Evolutionary conservation across 2,113 vertebrate genomes (phyloP), one percentile per base, ranked within the genome.

Genomic region (Pycnonotus jocosus): DNA sequence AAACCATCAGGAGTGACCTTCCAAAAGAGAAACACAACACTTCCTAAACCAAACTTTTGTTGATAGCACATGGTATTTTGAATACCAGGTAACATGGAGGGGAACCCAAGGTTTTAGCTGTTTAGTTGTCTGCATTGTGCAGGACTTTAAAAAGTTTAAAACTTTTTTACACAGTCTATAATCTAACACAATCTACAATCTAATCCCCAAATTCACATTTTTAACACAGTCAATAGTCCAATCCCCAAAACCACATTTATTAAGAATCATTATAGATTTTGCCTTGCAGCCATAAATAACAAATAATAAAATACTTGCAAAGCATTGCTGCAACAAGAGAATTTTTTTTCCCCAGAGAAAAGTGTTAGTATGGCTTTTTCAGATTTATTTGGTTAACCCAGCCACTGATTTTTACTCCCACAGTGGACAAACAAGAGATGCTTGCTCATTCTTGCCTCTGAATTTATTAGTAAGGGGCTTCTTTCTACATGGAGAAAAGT

Each of bases 401-500:
- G 21, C 9, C 60, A 69, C 61, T 3, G 16, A 31, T 40, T 91
- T 88, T 86, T 85, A 37, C 10, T 44, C 15, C 23, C 15, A 8
- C 23, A 73, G 7, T 73, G 33, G 62, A 73, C 23, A 20, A 77
- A 44, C 61, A 69, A 86, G 38, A 90, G 21, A 23, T 56, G 69
- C 86, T 94, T 96, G 61, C 69, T 97, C 37, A 78, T 92, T 84
- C 12, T 24, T 74, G 64, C 38, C 73, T 42, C 22, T 58, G 70
- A 96, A 87, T 92, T 92, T 30, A 16, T 70, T 70, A 83, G 82
- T 78, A 37, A 91, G 50, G 76, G 82, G 56, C 92, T 94, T 91
- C 44, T 38, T 96, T 92, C 86, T 77, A 12, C 85, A 37, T 54
- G 78, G 94, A 90, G 78, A 96, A 95, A 86, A 96, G 68, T 97